Evolutionary conservation across 2,113 vertebrate species (phyloP), one percentile per base, ranked within the genome.

Genomic region (Gadus macrocephalus): DNA sequence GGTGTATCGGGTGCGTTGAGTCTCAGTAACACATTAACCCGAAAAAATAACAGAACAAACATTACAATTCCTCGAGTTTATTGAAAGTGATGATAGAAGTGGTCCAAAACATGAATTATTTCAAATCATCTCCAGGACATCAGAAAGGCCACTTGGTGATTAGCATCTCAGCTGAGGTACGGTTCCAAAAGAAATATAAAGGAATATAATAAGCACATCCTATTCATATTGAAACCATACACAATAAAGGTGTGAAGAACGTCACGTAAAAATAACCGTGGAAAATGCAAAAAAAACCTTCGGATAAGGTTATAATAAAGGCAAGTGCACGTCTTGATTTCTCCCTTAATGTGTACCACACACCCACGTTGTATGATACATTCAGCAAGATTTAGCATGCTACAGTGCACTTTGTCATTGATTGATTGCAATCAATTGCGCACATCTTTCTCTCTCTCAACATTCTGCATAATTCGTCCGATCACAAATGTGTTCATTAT

Each of bases 291-390:
- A 58, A 17, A 65, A 69, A 69, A 25, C 2, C 28, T 73, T 73
- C 77, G 71, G 71, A 85, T 53, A 64, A 75, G 72, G 6, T 75
- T 68, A 76, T 53, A 60, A 76, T 86, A 90, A 90, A 91, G 89
- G 90, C 88, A 89, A 71, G 59, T 81, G 35, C 73, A 77, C 64
- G 78, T 81, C 83, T 75, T 84, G 62, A 63, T 80, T 78, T 66
- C 70, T 86, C 73, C 28, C 79, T 86, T 72, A 74, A 42, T 60
- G 53, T 78, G 81, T 68, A 74, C 80, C 88, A 87, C 83, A 84
- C 84, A 88, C 83, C 71, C 22, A 53, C 77, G 73, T 42, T 62
- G 70, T 69, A 31, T 72, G 64, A 77, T 58, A 82, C 49, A 67
- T 77, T 81, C 68, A 75, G 53, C 2, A 68, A 83, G 81, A 85